Evolutionary conservation across 2,888 invertebrate species (phyloP), one percentile per base, ranked within the genome.

Genomic region (Mechanitis messenoides): DNA sequence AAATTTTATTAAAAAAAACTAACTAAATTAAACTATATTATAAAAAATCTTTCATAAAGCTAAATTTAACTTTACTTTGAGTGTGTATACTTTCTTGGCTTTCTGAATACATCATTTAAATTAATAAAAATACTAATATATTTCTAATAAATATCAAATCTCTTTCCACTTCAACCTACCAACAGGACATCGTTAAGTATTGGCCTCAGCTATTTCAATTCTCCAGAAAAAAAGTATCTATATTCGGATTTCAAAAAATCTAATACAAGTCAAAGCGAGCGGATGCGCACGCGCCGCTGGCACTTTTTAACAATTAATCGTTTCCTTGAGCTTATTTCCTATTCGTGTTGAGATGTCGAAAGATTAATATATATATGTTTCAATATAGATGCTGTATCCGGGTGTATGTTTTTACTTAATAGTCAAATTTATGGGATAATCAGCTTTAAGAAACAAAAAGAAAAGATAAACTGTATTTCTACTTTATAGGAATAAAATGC

Each of bases 161-260:
- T 58, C n/a, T 20, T 42, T 71, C 72, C 68, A 69, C 47, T 58
- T 20, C 62, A 59, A 35, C n/a, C 45, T 50, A 68, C 28, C 31
- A 53, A 68, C 72, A 73, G 74, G 74, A 74, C 74, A 74, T 74
- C 74, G 69, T 74, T 73, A 74, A 73, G 73, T 68, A 73, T 71
- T 69, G 70, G 69, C 70, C 71, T 69, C 62, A 71, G 66, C 74
- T 72, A 74, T 74, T 74, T 70, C 72, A 62, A 69, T 70, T 67
- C 64, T 64, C 67, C 61, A 70, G 68, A 71, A 70, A 68, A 20
- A 69, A 68, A 69, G 66, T 65, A 57, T 74, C 73, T 74, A 74
- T 70, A 72, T 72, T 70, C 50, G 71, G 68, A 67, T 61, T 66
- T 55, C 67, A 72, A 73, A 74, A 72, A 72, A 68, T 59, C 61